Evolutionary conservation across 2,888 invertebrate species (phyloP), one percentile per base, ranked within the genome.

Genomic region (Zaprionus obscuricornis): DNA sequence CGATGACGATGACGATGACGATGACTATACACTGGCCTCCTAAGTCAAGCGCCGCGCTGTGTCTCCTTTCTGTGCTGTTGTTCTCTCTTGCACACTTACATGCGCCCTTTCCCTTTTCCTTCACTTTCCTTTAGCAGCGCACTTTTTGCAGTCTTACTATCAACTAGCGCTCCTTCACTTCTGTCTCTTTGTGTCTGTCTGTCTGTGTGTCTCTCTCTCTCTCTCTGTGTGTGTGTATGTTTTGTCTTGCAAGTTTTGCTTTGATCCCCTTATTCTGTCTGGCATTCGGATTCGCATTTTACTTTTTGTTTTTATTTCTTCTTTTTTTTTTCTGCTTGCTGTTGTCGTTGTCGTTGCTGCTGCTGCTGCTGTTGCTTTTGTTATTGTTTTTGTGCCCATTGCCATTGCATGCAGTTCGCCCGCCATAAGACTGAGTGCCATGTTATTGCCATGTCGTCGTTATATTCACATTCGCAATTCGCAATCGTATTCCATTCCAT

Each of bases 201-300:
- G 11, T 17, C 14, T 11, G 14, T 6, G 16, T 34, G 16, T 34
- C 3, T 1, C 34, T 8, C 8, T 8, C 34, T 13, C 13, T 14
- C 34, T 14, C 17, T 34, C 17, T 11, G 14, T 34, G 20, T 37
- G n/a, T n/a, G n/a, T 37, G n/a, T n/a, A n/a, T n/a, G n/a, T n/a
- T n/a, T n/a, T 68, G 68, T 73, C 65, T 85, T 82, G 60, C 50
- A 49, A 56, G 71, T 82, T 77, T 78, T 78, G 78, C 78, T 78
- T 78, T 78, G 78, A 85, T 82, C 78, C 83, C 78, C 78, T 74
- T 45, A 74, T 78, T 78, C 78, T 85, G 77, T 85, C 78, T 78
- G 77, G 54, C 40, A 66, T 47, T 54, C 42, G 47, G 18, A 49
- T 50, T 63, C 60, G 59, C 51, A 22, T 57, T n/a, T n/a, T n/a